phyloP scores from a whole-genome alignment of 1,140 invertebrate species.

The Ips nitidus region DNA sequence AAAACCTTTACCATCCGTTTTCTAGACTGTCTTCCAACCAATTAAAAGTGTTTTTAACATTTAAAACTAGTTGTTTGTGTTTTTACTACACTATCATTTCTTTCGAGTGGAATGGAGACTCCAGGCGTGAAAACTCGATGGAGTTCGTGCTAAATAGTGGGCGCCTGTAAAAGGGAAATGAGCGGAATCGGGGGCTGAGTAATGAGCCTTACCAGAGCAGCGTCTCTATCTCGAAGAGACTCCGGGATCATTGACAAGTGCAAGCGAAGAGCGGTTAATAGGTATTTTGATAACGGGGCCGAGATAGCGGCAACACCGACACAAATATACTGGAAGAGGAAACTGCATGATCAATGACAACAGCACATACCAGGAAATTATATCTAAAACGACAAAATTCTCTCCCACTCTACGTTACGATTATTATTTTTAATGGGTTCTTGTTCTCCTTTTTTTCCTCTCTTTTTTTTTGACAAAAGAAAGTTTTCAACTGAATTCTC shows the following conservation, averaged over 20 bases:
- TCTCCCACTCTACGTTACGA: background rate
- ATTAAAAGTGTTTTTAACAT: no score
- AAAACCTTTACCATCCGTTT: no score
- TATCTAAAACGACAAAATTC: conserved; percentile 42
- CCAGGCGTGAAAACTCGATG: conserved; percentile 10
- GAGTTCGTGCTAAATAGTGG: conserved; percentile 32
- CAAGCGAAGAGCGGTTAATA: conserved; percentile 54
- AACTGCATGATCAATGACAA: conserved; percentile 54
- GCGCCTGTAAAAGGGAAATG: conserved; percentile 40
- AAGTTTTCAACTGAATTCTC: no score
- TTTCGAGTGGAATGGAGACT: background rate
- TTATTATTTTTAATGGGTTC: background rate
- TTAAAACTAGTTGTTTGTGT: no score
- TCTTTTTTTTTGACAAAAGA: no score
- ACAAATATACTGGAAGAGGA: conserved; percentile 54
- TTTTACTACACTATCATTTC: no score
- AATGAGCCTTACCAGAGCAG: conserved; percentile 46
- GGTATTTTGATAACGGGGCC: conserved; percentile 52
- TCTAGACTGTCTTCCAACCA: no score
- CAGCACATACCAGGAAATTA: conserved; percentile 50
- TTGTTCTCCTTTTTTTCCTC: conserved; percentile 2
- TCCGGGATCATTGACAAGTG: conserved; percentile 54
- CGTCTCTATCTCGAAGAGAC: conserved; percentile 50
- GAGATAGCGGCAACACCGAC: conserved; percentile 46
- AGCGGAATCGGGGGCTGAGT: conserved; percentile 47